Conservation (phyloP, 2,797 vertebrate genomes). For the Mionectes olivaceus region DNA sequence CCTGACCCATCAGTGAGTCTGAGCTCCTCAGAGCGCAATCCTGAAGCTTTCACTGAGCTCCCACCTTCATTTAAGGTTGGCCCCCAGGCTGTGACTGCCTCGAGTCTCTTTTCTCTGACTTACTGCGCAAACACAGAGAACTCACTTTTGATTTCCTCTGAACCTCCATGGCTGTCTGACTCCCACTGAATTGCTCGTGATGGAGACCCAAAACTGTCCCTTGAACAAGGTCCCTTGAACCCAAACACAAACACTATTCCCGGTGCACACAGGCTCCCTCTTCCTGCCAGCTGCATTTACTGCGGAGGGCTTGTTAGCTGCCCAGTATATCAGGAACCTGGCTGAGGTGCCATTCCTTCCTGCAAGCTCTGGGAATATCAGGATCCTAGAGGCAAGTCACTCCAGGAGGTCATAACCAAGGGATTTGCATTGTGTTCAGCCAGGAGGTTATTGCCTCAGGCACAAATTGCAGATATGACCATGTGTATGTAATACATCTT, state of each 20-base stretch:
- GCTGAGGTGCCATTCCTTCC: neutral
- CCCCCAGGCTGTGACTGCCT: neutral
- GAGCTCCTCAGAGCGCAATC: neutral
- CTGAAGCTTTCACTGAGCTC: neutral
- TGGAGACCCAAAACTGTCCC: neutral
- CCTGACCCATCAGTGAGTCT: neutral
- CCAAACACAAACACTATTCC: neutral
- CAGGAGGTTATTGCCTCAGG: neutral
- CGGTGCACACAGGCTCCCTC: neutral
- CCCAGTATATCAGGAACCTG: neutral
- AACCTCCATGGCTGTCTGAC: neutral
- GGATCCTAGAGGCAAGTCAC: neutral
- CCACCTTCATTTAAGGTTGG: neutral
- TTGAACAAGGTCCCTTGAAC: neutral
- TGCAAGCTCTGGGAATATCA: neutral
- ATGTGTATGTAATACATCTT: neutral
- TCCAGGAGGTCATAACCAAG: neutral
- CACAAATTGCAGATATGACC: neutral
- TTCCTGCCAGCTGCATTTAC: neutral
- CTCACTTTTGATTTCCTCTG: neutral
- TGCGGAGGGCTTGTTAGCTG: neutral
- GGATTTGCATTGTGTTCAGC: neutral
- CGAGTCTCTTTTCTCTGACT: neutral
- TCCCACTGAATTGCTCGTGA: neutral
- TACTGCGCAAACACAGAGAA: neutral